Conservation (phyloP, 2,888 invertebrate genomes). For the Mesorhabditis sp. region DNA sequence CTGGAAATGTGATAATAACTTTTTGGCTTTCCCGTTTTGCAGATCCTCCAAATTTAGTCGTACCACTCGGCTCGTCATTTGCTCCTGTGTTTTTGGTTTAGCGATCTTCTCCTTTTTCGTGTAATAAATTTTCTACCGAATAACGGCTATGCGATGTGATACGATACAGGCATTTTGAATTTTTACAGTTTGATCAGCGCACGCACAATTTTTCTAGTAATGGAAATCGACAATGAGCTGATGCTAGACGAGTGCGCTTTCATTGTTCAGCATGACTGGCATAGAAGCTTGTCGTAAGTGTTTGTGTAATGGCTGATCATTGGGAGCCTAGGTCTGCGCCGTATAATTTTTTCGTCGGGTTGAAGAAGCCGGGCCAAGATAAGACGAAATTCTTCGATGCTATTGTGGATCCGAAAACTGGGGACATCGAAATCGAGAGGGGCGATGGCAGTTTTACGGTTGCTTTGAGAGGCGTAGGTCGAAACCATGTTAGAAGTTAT, state of each 20-base stretch:
- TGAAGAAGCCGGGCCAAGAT: not conserved
- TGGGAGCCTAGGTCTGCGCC: not conserved
- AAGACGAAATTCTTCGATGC: slow-evolving; percentile 12
- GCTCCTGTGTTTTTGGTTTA: too few species aligned
- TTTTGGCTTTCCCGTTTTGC: too few species aligned
- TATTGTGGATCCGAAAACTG: slow-evolving; percentile 25
- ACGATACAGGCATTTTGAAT: too few species aligned
- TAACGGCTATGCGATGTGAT: too few species aligned
- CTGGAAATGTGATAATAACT: too few species aligned
- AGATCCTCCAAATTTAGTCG: too few species aligned
- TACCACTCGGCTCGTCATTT: too few species aligned
- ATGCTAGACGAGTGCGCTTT: not conserved
- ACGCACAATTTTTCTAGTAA: too few species aligned
- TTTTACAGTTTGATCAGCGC: too few species aligned
- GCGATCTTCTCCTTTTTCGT: too few species aligned
- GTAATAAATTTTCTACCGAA: too few species aligned
- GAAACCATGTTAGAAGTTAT: not conserved
- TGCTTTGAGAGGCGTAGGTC: not conserved
- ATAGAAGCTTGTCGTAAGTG: not conserved
- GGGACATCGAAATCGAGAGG: slow-evolving; percentile 25
- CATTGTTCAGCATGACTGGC: slow-evolving; percentile 6
- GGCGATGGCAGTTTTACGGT: slow-evolving; percentile 13
- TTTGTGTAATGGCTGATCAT: not conserved
- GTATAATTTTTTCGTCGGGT: not conserved
- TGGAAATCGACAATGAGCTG: too few species aligned